These are phyloP conservation scores for Drosophila busckii DNA, from an alignment of 1,140 invertebrate genomes.

Conservation along the genomic window DNA sequence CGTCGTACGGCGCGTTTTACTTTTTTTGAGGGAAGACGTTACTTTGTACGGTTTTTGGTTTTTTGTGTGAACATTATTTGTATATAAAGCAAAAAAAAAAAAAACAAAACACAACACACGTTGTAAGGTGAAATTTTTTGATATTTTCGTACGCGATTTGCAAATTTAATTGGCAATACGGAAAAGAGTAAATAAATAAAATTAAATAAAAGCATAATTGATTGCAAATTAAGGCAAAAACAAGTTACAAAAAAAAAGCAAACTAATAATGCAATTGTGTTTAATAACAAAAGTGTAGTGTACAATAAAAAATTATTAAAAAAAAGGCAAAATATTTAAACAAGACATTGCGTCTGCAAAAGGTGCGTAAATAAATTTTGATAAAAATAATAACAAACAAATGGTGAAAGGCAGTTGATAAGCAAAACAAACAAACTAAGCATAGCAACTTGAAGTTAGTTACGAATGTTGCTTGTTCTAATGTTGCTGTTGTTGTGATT, in stretches of 20 bases:
- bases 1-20: conserved; percentile 24
- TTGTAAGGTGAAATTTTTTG: conserved; percentile 48
- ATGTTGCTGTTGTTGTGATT: conserved; percentile 7
- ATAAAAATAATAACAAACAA: background rate
- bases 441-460: conserved; percentile 19
- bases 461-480: background rate
- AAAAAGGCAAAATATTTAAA: conserved; percentile 11
- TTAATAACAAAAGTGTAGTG: conserved; percentile 19
- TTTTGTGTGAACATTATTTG: conserved; percentile 40
- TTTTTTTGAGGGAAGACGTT: conserved; percentile 36
- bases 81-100: conserved; percentile 3
- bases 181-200: too few relatives aligned
- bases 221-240: conserved; percentile 33
- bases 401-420: conserved; percentile 26
- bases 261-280: conserved; percentile 39
- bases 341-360: conserved; percentile 8
- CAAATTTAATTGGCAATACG: conserved; percentile 44
- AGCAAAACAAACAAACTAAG: conserved; percentile 9
- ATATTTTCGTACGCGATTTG: conserved; percentile 35
- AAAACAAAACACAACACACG: conserved; percentile 7
- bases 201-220: conserved; percentile 38
- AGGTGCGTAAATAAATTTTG: conserved; percentile 36
- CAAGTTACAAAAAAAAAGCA: background rate
- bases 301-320: conserved; percentile 13
- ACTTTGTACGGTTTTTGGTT: conserved; percentile 33